phyloP scores from a whole-genome alignment of 2,888 invertebrate genomes.

The Pollenia griseotomentosa region DNA sequence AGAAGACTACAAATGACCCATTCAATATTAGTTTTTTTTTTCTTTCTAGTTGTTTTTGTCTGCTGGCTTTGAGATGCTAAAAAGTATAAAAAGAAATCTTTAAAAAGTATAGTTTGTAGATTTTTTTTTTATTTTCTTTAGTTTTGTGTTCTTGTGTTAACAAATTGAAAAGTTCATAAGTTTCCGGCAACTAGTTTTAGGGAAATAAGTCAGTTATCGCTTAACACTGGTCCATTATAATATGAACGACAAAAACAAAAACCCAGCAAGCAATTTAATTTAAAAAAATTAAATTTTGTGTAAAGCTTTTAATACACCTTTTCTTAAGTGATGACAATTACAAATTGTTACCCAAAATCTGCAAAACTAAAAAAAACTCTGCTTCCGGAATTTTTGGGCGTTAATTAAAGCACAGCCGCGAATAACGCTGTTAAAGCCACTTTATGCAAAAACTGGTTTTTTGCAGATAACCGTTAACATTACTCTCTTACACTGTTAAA shows the following conservation, averaged over 20 bases:
- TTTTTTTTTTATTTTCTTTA: constrained; percentile 19
- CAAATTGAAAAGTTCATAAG: constrained; percentile 68
- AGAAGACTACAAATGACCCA: constrained; percentile 51
- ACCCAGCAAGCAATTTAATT: background rate
- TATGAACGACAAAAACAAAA: background rate
- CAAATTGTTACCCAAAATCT: too few species aligned
- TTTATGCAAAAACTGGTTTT: too few species aligned
- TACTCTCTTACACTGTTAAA: too few species aligned
- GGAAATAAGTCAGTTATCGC: constrained; percentile 45
- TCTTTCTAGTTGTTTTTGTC: constrained; percentile 13
- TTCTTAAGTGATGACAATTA: too few species aligned
- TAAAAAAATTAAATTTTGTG: too few species aligned
- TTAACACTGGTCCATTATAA: constrained; percentile 22
- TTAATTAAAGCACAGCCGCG: too few species aligned
- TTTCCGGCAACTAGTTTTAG: constrained; percentile 54
- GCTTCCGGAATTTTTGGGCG: too few species aligned
- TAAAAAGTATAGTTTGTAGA: constrained; percentile 4
- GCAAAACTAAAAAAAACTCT: too few species aligned
- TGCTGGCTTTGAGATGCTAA: constrained; percentile 1
- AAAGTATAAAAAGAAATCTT: constrained; percentile 6
- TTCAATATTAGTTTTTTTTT: constrained; percentile 15
- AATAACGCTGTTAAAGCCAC: too few species aligned
- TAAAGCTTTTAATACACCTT: too few species aligned
- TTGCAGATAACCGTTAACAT: too few species aligned
- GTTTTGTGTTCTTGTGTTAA: constrained; percentile 43